Percentiles rank a stretch among this genome's conserved stretches.
phyloP scores from a whole-genome alignment of 2,113 vertebrate genomes.

The Dicentrarchus labrax region DNA sequence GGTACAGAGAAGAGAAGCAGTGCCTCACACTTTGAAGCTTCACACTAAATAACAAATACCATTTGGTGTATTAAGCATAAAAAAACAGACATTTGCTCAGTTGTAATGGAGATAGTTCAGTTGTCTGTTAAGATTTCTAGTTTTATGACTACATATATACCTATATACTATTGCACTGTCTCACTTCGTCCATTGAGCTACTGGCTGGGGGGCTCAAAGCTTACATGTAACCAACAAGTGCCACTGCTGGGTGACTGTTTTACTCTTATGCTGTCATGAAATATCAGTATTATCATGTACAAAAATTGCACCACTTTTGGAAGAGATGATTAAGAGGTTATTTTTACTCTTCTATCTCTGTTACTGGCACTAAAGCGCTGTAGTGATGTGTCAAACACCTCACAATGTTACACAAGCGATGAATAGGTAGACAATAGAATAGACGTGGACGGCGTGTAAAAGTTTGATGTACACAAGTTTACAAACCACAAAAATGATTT shows the following conservation, averaged over 20 bases:
- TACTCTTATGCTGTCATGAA: not conserved
- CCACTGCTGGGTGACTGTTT: not conserved
- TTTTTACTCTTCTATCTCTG: not conserved
- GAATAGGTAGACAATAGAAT: not conserved
- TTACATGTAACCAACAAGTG: not conserved
- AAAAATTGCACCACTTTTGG: not conserved
- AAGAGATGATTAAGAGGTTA: not conserved
- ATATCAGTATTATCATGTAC: constrained; percentile 56
- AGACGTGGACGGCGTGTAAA: not conserved
- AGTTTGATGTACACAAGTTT: not conserved
- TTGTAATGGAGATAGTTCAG: not conserved
- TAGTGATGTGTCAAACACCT: not conserved
- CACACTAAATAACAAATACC: not conserved
- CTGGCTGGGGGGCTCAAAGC: not conserved
- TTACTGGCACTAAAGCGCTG: not conserved
- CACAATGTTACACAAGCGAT: not conserved
- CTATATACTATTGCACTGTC: not conserved
- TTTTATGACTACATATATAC: not conserved
- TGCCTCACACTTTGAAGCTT: not conserved
- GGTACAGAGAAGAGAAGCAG: not conserved
- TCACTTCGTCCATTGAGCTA: not conserved
- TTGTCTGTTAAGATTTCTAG: not conserved
- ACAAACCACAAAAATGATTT: not conserved
- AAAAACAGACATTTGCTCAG: not conserved
- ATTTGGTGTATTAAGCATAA: not conserved